Conservation (phyloP, 2,797 vertebrate genomes). For the Malacoraja senta region DNA sequence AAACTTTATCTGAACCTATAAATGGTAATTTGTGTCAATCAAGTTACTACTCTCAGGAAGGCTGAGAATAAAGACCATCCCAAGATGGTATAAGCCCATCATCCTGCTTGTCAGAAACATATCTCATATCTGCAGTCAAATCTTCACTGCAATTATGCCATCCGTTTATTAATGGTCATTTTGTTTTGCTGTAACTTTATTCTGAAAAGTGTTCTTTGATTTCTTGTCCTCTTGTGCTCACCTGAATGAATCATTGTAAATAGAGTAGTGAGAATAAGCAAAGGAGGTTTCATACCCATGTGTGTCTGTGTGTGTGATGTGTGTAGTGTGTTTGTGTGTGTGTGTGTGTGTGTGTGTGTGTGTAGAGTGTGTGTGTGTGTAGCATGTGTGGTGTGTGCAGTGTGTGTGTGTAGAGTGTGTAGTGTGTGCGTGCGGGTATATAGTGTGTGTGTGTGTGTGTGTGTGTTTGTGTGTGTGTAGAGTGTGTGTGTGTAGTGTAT, state of each 20-base stretch:
- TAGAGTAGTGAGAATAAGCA: background rate
- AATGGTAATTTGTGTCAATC: conserved; percentile 84
- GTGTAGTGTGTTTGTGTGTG: too few relatives aligned
- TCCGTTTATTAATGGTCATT: conserved; percentile 21
- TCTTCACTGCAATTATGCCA: background rate
- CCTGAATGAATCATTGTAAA: background rate
- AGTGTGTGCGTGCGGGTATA: too few relatives aligned
- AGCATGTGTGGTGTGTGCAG: too few relatives aligned
- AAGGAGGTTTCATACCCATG: background rate
- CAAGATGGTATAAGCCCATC: conserved; percentile 79
- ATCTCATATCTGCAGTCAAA: background rate
- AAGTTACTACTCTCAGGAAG: conserved; percentile 63
- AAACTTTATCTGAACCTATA: conserved; percentile 87
- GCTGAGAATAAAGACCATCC: conserved; percentile 57
- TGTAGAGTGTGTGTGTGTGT: too few relatives aligned
- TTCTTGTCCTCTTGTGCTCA: background rate
- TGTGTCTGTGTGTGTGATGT: too few relatives aligned
- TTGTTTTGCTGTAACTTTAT: background rate
- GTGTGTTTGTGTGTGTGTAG: too few relatives aligned
- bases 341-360: too few relatives aligned
- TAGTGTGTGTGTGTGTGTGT: too few relatives aligned
- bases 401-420: too few relatives aligned
- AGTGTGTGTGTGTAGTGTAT: too few relatives aligned
- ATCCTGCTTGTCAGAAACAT: conserved; percentile 70
- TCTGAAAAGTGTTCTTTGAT: conserved; percentile 2